Evolutionary conservation across 2,797 vertebrate genomes (phyloP), one percentile per base, ranked within the genome.

Genomic region (Chromobotia macracanthus): DNA sequence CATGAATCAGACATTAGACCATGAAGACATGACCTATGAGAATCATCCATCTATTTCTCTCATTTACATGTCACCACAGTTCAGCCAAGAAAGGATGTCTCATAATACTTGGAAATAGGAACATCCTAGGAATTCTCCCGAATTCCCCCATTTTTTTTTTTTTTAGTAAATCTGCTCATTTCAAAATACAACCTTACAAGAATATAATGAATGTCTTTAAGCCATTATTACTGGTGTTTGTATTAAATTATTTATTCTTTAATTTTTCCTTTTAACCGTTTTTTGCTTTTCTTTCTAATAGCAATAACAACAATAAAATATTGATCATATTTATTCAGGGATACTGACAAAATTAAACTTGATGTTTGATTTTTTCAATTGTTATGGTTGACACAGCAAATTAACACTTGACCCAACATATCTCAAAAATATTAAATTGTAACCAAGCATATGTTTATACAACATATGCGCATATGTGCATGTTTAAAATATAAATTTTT

Each of bases 311-410:
- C 81, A 60, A 70, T 67, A 76, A 64, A 79, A 23, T 76, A 60
- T 23, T 76, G 16, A 10, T 3, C 16, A 46, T 85, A 85, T 85
- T 85, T 85, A 84, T 84, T 50, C 21, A 60, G 18, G 58, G 25
- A 67, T 66, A 70, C 3, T 50, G 77, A 3, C 38, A 61, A 51
- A 72, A 60, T 66, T 51, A 50, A 19, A 44, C n/a, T 51, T 74
- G 35, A 69, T 67, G 51, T 10, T 63, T 3, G 23, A 48, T 12
- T 44, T 15, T 41, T 41, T 10, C 6, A 5, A 41, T 41, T 41
- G 8, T 50, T 50, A 16, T 16, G 16, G 50, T 18, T 51, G 0
- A 15, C 61, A 5, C 16, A 60, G 4, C 2, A 61, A 0, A 2
- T 51, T 50, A 50, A 75, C 38, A 19, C 21, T 35, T 21, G 5